phyloP scores from a whole-genome alignment of 2,113 vertebrate species.

The Abramis brama region DNA sequence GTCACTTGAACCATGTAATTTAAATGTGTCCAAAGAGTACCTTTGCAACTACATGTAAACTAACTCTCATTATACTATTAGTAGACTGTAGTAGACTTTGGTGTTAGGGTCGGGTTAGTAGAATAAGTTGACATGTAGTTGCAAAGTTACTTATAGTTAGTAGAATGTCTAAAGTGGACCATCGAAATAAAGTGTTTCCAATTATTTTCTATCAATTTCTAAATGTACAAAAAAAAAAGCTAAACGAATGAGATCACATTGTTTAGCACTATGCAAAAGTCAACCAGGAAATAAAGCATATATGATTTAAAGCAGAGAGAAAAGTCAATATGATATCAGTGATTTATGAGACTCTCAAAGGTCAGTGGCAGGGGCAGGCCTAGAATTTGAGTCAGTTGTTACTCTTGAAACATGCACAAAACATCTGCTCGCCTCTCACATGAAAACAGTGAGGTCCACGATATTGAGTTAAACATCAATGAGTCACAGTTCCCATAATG shows the following conservation, averaged over 20 bases:
- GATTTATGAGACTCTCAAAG: neutral
- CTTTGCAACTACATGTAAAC: too few species aligned
- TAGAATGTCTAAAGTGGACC: too few species aligned
- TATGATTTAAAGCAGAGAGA: neutral
- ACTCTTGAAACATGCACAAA: neutral
- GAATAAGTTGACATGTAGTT: too few species aligned
- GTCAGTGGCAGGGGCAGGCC: neutral
- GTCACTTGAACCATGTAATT: too few species aligned
- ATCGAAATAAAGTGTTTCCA: too few species aligned
- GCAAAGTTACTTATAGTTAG: too few species aligned
- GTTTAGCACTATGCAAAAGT: neutral
- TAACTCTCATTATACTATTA: too few species aligned
- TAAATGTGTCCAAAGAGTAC: too few species aligned
- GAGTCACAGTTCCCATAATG: neutral
- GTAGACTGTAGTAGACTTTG: too few species aligned
- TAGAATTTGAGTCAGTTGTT: neutral
- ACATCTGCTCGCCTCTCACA: neutral
- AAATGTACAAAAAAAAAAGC: too few species aligned
- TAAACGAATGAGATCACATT: neutral
- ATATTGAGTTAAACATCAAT: conserved; percentile 8
- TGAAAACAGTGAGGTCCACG: neutral
- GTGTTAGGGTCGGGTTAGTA: too few species aligned
- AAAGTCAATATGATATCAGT: neutral
- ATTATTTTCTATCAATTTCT: too few species aligned
- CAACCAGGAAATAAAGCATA: neutral